Base-by-base conservation (phyloP, 2,113 vertebrate genomes). In the Pao palembangensis region DNA sequence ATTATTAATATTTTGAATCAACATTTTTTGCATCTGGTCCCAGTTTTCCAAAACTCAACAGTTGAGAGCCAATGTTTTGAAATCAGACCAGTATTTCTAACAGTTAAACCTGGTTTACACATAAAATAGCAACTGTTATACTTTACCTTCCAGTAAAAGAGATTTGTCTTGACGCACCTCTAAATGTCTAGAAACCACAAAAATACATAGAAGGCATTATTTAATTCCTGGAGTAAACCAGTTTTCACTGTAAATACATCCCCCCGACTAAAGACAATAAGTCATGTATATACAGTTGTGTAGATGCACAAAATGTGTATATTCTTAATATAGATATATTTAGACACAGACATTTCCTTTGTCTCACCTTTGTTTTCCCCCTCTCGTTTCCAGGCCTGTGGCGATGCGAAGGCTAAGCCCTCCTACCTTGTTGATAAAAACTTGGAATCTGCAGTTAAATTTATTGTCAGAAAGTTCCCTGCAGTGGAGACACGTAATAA, bases 351-450 rank as follows among this genome's bases (percentile, higher is more conserved):
- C 56, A 46, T 67, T 8, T 53, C 25, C 48, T 43, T 10, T 4
- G 15, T 51, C n/a, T 60, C 20, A 28, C 25, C 25, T 28, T 28
- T 28, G 25, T 48, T 16, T 71, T 34, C 34, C 44, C 70, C 46
- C 19, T 77, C 53, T 68, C 18, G 49, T 46, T 43, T 69, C 0
- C 64, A 85, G 97, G 97, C 97, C 72, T 99, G 97, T 43, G 96
- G 96, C 51, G 97, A 98, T 61, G 96, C 97, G 71, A 99, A 99
- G 92, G 97, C 96, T 71, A 99, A 99, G 87, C 96, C 97, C 69
- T 99, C 96, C 23, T 99, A 98, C 81, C 94, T 99, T 71, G 95
- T 98, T 23, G 96, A 99, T 86, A 99, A 98, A 92, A 98, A 98
- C 85, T 83, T 99, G 87, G 97, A 99, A 86, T 97, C 96, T 48